Evolutionary conservation across 1,140 invertebrate species (phyloP).

Genomic region (Ephestia elutella): DNA sequence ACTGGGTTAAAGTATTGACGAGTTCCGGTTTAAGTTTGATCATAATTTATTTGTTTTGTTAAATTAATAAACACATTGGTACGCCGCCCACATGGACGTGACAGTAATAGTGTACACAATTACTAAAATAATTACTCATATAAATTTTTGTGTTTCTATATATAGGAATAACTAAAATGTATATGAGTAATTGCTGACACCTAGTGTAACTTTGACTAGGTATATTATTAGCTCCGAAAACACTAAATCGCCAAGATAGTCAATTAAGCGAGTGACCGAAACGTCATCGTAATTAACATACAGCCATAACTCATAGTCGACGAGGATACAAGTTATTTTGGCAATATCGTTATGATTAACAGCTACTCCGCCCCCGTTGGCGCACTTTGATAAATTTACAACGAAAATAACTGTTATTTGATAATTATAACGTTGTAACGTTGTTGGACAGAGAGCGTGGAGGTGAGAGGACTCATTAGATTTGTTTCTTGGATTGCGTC

Average conservation of each 20-base stretch:
- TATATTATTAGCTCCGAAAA: background rate
- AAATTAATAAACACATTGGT: too few relatives aligned
- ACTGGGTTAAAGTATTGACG: too few relatives aligned
- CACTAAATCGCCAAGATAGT: slow-evolving; percentile 23
- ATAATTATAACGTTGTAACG: slow-evolving; percentile 32
- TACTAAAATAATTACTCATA: too few relatives aligned
- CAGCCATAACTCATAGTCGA: slow-evolving; percentile 55
- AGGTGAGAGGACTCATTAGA: slow-evolving; percentile 6
- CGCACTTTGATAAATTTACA: slow-evolving; percentile 57
- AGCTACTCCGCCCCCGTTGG: slow-evolving; percentile 36
- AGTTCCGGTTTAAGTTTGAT: too few relatives aligned
- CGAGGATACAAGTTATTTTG: slow-evolving; percentile 63
- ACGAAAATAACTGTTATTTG: slow-evolving; percentile 58
- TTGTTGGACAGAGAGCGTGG: slow-evolving; percentile 15
- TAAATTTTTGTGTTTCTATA: too few relatives aligned
- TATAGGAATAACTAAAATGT: too few relatives aligned
- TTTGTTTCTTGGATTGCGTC: slow-evolving; percentile 2
- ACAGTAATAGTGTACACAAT: too few relatives aligned
- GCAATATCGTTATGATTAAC: slow-evolving; percentile 66
- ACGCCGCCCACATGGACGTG: too few relatives aligned
- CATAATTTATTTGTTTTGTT: too few relatives aligned
- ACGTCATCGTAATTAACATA: slow-evolving; percentile 53
- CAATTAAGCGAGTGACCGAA: slow-evolving; percentile 37
- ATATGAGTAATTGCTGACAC: too few relatives aligned
- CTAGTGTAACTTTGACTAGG: too few relatives aligned